Evolutionary conservation across 2,797 vertebrate species (phyloP).

Genomic region (Schizopygopsis pylzovi): DNA sequence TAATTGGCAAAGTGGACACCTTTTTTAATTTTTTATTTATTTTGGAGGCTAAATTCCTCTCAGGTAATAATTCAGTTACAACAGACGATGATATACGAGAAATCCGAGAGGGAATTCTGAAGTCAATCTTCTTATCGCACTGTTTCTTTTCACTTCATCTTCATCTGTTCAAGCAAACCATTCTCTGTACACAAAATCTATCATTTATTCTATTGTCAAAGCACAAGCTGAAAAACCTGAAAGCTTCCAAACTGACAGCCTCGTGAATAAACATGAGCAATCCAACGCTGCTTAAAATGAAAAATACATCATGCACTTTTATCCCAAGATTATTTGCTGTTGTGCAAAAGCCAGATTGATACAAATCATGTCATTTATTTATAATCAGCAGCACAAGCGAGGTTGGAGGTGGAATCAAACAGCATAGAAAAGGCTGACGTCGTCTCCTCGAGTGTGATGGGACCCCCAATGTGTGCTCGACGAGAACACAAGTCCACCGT

Average conservation of each 20-base stretch:
- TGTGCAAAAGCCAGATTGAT: slow-evolving; percentile 41
- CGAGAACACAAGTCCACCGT: slow-evolving; percentile 44
- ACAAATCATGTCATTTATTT: slow-evolving; percentile 52
- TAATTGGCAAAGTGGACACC: slow-evolving; percentile 48
- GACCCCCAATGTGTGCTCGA: slow-evolving; percentile 31
- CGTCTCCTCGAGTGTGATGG: slow-evolving; percentile 24
- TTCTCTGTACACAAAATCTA: slow-evolving; percentile 52
- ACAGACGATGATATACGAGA: slow-evolving; percentile 21
- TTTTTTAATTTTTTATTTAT: slow-evolving; percentile 15
- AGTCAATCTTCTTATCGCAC: slow-evolving; percentile 27
- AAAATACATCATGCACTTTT: slow-evolving; percentile 52
- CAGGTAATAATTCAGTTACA: slow-evolving; percentile 46
- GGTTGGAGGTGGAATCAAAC: slow-evolving; percentile 24
- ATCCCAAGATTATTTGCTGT: slow-evolving; percentile 59
- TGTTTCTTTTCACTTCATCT: slow-evolving; percentile 42
- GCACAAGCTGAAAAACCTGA: slow-evolving; percentile 44
- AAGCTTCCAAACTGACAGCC: slow-evolving; percentile 56
- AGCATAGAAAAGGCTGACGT: slow-evolving; percentile 40
- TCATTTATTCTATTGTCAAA: slow-evolving; percentile 60
- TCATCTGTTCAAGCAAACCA: slow-evolving; percentile 15
- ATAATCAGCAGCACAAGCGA: slow-evolving; percentile 39
- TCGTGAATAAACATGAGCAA: slow-evolving; percentile 63
- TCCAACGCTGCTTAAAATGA: slow-evolving; percentile 52
- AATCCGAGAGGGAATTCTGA: slow-evolving; percentile 31
- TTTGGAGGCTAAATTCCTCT: slow-evolving; percentile 32